These are phyloP conservation scores for Drosophila engyochracea DNA, from an alignment of 2,888 invertebrate genomes.

Conservation along the genomic window DNA sequence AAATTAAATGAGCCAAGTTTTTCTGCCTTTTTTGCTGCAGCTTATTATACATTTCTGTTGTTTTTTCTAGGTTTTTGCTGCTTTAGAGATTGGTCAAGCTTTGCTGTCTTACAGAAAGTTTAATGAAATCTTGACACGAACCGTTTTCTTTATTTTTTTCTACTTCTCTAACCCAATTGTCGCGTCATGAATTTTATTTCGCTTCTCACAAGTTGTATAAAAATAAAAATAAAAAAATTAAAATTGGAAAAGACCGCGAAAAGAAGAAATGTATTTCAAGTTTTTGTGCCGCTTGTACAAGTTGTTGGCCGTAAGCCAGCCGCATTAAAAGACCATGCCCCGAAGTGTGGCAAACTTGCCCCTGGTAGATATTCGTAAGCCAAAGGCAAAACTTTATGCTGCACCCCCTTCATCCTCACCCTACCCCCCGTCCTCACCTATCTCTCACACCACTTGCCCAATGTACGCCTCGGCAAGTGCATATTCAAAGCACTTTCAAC, in stretches of 20 bases:
- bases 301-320: conserved; percentile 72
- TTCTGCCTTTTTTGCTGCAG: conserved; percentile 16
- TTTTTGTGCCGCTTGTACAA: conserved; percentile 63
- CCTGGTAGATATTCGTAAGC: conserved; percentile 49
- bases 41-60: background rate
- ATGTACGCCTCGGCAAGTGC: conserved; percentile 15
- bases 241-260: conserved; percentile 33
- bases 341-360: conserved; percentile 38
- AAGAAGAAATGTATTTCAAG: conserved; percentile 40
- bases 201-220: conserved; percentile 59
- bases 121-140: conserved; percentile 81
- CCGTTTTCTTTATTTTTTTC: conserved; percentile 12
- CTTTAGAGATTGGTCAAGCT: conserved; percentile 61
- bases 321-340: conserved; percentile 41
- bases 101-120: conserved; percentile 63
- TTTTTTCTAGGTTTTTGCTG: background rate
- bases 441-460: background rate
- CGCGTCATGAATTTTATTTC: conserved; percentile 80
- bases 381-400: conserved; percentile 64
- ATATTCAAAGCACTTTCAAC: conserved; percentile 63
- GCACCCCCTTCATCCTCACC: no score
- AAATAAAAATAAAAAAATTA: conserved; percentile 31
- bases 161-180: conserved; percentile 54
- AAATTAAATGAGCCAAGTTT: conserved; percentile 80
- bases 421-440: rapidly evolving